A percentile compares a stretch with the other conserved stretches of the same genome.
These are phyloP conservation scores for Pilophorus perplexus DNA, from an alignment of 2,888 invertebrate species.

Conservation along the genomic window DNA sequence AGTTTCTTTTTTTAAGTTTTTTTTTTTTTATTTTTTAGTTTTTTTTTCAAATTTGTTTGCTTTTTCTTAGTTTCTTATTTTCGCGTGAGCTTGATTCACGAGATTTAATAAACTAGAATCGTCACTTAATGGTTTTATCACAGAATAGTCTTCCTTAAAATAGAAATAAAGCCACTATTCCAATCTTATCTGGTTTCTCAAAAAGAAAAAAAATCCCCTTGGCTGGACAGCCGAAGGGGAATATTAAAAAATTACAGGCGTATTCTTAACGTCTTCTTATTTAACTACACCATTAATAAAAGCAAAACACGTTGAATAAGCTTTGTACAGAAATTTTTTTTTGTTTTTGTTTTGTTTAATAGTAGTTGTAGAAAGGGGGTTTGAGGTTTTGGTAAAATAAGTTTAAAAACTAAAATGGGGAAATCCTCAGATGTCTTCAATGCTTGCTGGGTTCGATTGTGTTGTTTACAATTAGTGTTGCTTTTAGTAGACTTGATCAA, in stretches of 20 bases:
- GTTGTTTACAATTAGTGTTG: slow-evolving; percentile 46
- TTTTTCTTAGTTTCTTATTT: slow-evolving; percentile 48
- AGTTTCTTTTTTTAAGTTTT: slow-evolving; percentile 49
- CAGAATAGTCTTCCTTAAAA: slow-evolving; percentile 46
- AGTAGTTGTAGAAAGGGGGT: slow-evolving; percentile 33
- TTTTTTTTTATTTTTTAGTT: slow-evolving; percentile 50
- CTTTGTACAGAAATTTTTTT: slow-evolving; percentile 37
- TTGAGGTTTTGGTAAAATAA: slow-evolving; percentile 40
- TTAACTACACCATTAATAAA: slow-evolving; percentile 36
- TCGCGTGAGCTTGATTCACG: slow-evolving; percentile 37
- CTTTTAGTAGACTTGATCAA: slow-evolving; percentile 35
- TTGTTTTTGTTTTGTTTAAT: slow-evolving; percentile 32
- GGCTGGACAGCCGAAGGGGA: slow-evolving; percentile 31
- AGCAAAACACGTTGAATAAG: slow-evolving; percentile 38
- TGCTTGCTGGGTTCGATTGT: slow-evolving; percentile 77
- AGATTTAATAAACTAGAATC: slow-evolving; percentile 50
- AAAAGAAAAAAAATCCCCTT: slow-evolving; percentile 30
- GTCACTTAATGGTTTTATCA: slow-evolving; percentile 49
- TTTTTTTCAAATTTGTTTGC: slow-evolving; percentile 45
- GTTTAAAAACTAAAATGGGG: slow-evolving; percentile 47
- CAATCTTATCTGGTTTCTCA: slow-evolving; percentile 45
- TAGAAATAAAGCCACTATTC: slow-evolving; percentile 46
- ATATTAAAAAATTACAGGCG: slow-evolving; percentile 31
- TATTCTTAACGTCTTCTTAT: slow-evolving; percentile 31
- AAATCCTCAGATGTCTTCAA: slow-evolving; percentile 86